phyloP scores from a whole-genome alignment of 2,797 vertebrate species.

The Hylomyscus alleni region DNA sequence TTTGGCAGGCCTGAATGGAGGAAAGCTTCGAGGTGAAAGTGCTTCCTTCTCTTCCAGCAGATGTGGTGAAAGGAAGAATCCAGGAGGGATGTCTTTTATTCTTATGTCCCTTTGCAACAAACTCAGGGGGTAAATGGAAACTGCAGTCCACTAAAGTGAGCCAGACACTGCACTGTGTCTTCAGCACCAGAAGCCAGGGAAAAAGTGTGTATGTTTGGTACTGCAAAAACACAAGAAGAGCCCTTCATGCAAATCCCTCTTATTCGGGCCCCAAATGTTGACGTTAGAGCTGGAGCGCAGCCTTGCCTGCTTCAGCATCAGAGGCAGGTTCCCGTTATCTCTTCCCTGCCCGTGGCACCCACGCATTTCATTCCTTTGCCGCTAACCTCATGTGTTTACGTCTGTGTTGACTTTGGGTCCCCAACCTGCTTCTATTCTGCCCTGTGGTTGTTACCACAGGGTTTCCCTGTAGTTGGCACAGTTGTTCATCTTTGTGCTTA shows the following conservation, averaged over 20 bases:
- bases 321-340: background rate
- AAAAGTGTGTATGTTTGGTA: background rate
- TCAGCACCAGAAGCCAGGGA: background rate
- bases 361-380: background rate
- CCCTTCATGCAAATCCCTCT: background rate
- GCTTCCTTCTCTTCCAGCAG: background rate
- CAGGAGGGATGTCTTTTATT: background rate
- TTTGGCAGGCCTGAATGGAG: background rate
- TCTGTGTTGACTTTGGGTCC: background rate
- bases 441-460: background rate
- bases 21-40: constrained; percentile 17
- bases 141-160: background rate
- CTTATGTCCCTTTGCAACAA: background rate
- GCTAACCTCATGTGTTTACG: background rate
- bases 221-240: background rate
- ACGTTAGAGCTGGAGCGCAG: too few relatives aligned
- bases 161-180: background rate
- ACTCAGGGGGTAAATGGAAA: background rate
- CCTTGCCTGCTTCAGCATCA: background rate
- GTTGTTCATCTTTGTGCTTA: background rate
- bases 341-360: background rate
- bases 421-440: background rate
- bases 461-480: background rate
- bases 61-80: background rate
- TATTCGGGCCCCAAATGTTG: background rate